Conservation (phyloP, 2,797 vertebrate species). For the Crocidura indochinensis region DNA sequence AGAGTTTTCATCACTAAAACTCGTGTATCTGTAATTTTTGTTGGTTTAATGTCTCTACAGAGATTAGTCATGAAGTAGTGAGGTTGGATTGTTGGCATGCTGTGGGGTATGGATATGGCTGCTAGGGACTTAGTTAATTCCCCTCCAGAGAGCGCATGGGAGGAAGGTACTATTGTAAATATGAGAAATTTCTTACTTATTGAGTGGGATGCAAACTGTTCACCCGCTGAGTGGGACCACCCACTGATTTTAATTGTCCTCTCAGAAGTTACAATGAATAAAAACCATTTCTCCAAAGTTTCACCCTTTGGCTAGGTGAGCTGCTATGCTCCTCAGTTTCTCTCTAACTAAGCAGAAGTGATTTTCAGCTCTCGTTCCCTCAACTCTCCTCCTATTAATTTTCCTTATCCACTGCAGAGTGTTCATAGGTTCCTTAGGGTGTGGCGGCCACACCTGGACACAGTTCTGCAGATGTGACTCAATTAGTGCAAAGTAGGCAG, state of each 20-base stretch:
- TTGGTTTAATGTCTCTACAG: too few species aligned
- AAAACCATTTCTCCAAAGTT: not conserved
- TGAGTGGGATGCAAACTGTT: not conserved
- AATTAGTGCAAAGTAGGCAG: not conserved
- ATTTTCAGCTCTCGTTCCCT: not conserved
- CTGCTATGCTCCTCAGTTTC: not conserved
- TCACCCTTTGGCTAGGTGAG: not conserved
- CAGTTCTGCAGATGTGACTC: not conserved
- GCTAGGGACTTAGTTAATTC: too few species aligned
- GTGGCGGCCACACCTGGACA: not conserved
- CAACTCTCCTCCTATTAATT: not conserved
- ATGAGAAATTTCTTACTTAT: constrained; percentile 6
- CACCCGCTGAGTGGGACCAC: not conserved
- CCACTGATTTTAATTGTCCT: constrained; percentile 6
- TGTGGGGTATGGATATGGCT: too few species aligned
- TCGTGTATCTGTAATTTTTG: too few species aligned
- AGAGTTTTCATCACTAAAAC: too few species aligned
- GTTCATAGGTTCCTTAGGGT: not conserved
- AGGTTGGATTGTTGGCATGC: too few species aligned
- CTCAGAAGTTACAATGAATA: not conserved
- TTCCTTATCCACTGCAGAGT: not conserved
- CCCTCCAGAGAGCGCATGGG: too few species aligned
- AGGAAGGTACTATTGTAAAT: too few species aligned
- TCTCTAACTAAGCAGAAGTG: not conserved
- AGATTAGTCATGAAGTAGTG: too few species aligned